Evolutionary conservation across 2,888 invertebrate genomes (phyloP).

Genomic region (Chamaedrilus cognettii): DNA sequence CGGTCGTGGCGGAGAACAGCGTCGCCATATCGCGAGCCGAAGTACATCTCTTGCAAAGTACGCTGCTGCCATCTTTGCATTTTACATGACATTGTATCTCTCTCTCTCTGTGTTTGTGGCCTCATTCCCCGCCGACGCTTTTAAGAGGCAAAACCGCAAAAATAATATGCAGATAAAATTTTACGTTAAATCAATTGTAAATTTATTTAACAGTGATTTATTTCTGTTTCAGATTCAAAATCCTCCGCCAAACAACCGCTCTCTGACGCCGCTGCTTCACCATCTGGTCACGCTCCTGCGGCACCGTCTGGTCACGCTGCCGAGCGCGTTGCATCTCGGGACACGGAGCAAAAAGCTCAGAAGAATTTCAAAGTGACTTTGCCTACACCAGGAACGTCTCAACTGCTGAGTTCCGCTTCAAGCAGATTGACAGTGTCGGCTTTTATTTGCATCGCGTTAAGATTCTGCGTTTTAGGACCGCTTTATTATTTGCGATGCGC

Average conservation of each 20-base stretch:
- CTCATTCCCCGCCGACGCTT: no score
- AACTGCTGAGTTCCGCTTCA: not conserved
- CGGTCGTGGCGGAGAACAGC: slow-evolving; percentile 17
- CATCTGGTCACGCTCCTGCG: no score
- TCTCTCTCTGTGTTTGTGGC: no score
- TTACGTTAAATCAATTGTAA: no score
- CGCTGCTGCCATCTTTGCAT: no score
- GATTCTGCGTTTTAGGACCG: no score
- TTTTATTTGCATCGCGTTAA: no score
- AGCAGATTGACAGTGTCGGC: not conserved
- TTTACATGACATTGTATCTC: no score
- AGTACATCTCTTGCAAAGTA: slow-evolving; percentile 12
- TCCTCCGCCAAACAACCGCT: slow-evolving; percentile 24
- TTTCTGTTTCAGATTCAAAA: slow-evolving; percentile 17
- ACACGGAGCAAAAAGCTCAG: not conserved
- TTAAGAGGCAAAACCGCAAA: no score
- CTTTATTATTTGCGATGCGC: no score
- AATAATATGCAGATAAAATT: no score
- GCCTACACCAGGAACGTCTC: not conserved
- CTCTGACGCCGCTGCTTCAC: slow-evolving; percentile 21
- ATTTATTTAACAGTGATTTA: no score
- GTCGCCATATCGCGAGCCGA: slow-evolving; percentile 11
- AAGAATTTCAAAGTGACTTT: slow-evolving; percentile 3
- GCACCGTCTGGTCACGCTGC: not conserved
- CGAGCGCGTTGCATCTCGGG: slow-evolving; percentile 16